phyloP scores from a whole-genome alignment of 2,888 invertebrate species.

The Coelopa pilipes region DNA sequence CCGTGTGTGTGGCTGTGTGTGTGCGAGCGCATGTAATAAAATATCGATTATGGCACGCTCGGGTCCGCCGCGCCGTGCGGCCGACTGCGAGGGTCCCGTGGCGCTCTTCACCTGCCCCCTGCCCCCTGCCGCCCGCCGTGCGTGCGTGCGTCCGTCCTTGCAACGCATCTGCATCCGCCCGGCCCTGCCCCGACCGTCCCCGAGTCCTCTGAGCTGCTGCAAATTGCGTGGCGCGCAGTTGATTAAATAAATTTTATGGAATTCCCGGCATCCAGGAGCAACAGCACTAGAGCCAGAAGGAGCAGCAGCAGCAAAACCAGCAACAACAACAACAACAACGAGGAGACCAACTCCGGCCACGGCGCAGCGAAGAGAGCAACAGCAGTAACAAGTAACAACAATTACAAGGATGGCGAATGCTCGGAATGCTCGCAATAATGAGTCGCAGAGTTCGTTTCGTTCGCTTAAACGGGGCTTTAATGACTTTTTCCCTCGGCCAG shows the following conservation, averaged over 20 bases:
- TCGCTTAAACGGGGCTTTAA: no score
- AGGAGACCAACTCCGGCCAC: no score
- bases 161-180: not conserved
- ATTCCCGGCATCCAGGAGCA: not conserved
- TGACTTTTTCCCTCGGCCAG: no score
- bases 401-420: no score
- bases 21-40: constrained; percentile 29
- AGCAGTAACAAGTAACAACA: no score
- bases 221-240: constrained; percentile 30
- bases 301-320: no score
- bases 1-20: not conserved
- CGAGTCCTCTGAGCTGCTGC: constrained; percentile 25
- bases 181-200: not conserved
- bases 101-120: constrained; percentile 18
- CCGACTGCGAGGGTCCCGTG: constrained; percentile 13
- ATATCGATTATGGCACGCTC: constrained; percentile 38
- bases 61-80: not conserved
- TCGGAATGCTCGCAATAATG: no score
- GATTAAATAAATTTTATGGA: constrained; percentile 33
- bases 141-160: not conserved
- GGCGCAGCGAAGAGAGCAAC: no score
- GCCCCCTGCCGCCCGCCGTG: not conserved
- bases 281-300: no score
- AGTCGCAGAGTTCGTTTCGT: no score
- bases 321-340: no score